Base-by-base conservation (phyloP, 2,888 invertebrate species). In the Folsomia candida region DNA sequence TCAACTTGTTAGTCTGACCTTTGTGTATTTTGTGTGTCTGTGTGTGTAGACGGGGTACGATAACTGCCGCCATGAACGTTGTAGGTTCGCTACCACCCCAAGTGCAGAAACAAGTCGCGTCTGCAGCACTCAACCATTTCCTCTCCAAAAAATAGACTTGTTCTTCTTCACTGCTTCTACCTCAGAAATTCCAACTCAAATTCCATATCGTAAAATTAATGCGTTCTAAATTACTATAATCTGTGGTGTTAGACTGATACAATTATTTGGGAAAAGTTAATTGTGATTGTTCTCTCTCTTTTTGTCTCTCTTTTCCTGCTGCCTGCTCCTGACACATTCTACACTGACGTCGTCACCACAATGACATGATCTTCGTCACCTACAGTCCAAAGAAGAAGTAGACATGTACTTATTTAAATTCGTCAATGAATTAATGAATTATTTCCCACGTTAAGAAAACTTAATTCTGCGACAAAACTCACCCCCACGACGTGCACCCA, bases 121-220 rank as follows among this genome's bases (percentile, higher is more conserved):
- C 77, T 72, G 79, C 79, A 69, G 79, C 79, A 72, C 76, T 79
- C 74, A 79, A 78, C 77, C 75, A 74, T 71, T 75, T 79, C 76
- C 76, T 79, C 67, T 74, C 63, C 72, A 79, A 72, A 73, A 78
- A 79, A 70, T 78, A 78, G 71, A 75, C 20, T 20, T 11, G 11
- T 20, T 28, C 26, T 18, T 6, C 6, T 9, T 60, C 25, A 60
- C 37, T 63, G 24, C 20, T 18, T 37, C 18, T 65, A 51, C 24
- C 14, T 29, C 27, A 28, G 6, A 25, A 18, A 26, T n/a, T n/a
- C n/a, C 20, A 54, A 22, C 20, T 14, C 14, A 9, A 37, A 37
- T 14, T 37, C 37, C 37, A 9, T 37, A 37, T 9, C 14, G 37
- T n/a, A n/a, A n/a, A n/a, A 37, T 37, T 37, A 4, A 37, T 37